Percentiles rank a stretch among this genome's conserved stretches.
These are phyloP conservation scores for Cuculus canorus DNA, from an alignment of 2,797 vertebrate genomes.

Conservation along the genomic window DNA sequence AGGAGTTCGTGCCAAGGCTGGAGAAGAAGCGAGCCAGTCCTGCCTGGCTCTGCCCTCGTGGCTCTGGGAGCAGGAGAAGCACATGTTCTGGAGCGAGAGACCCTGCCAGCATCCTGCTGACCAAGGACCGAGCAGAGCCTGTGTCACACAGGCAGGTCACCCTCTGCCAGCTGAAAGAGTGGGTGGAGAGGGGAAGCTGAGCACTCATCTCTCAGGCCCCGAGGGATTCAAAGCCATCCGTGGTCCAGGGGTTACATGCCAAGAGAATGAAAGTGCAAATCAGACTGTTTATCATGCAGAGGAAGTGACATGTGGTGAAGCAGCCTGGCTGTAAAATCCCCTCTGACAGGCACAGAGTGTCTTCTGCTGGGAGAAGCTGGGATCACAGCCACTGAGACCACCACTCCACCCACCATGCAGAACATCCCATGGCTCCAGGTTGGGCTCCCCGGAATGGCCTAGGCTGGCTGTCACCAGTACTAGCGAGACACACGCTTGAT, in stretches of 20 bases:
- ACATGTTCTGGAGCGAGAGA: background rate
- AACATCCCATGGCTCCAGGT: background rate
- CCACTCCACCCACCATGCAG: background rate
- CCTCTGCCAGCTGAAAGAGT: background rate
- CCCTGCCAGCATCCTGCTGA: background rate
- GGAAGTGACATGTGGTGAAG: background rate
- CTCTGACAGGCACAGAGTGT: background rate
- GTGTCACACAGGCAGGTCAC: background rate
- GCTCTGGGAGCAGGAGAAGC: background rate
- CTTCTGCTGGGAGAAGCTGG: constrained; percentile 23
- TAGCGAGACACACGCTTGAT: background rate
- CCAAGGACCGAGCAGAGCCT: background rate
- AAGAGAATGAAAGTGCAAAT: background rate
- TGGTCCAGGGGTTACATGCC: background rate
- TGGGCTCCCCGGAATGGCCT: background rate
- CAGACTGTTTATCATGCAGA: background rate
- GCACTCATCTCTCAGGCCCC: background rate
- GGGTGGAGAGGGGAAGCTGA: fast-evolving
- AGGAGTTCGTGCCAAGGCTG: background rate
- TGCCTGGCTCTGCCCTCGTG: background rate
- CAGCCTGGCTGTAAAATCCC: background rate
- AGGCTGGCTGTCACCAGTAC: background rate
- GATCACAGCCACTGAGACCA: background rate
- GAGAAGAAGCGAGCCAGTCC: background rate
- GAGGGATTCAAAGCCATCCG: background rate